Percentiles rank a stretch among this genome's conserved stretches.
phyloP scores from a whole-genome alignment of 2,888 invertebrate species.

The Acleris cristana region DNA sequence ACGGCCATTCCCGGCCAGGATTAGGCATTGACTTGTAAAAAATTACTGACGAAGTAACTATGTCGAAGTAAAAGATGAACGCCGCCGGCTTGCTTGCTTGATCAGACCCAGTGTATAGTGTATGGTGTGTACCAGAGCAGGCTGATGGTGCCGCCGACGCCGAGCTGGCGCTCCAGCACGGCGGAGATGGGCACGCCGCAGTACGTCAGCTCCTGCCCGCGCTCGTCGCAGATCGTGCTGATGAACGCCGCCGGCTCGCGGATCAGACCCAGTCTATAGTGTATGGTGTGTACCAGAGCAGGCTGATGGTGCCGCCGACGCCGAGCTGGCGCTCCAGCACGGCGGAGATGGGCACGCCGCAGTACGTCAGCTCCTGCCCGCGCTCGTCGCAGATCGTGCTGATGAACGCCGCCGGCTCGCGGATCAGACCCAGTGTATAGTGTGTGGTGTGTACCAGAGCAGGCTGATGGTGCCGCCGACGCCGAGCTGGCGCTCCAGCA shows the following conservation, averaged over 20 bases:
- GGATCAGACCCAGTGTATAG: slow-evolving; percentile 97
- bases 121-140: slow-evolving; percentile 88
- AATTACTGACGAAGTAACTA: too few species aligned
- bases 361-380: slow-evolving; percentile 98
- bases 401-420: slow-evolving; percentile 99
- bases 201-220: slow-evolving; percentile 98
- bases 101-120: too few species aligned
- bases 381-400: slow-evolving; percentile 99
- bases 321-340: slow-evolving; percentile 97
- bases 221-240: slow-evolving; percentile 99
- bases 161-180: slow-evolving; percentile 96
- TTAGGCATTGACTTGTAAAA: too few species aligned
- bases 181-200: slow-evolving; percentile 96
- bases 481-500: slow-evolving; percentile 97
- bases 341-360: slow-evolving; percentile 94
- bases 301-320: slow-evolving; percentile 97
- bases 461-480: slow-evolving; percentile 98
- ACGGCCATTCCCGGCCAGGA: too few species aligned
- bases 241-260: too few species aligned
- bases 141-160: slow-evolving; percentile 98
- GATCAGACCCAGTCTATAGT: too few species aligned
- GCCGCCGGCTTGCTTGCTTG: too few species aligned
- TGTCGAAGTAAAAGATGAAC: too few species aligned
- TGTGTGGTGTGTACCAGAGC: slow-evolving; percentile 86
- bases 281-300: slow-evolving; percentile 89